phyloP scores from a whole-genome alignment of 1,140 invertebrate species.

The Maniola jurtina region DNA sequence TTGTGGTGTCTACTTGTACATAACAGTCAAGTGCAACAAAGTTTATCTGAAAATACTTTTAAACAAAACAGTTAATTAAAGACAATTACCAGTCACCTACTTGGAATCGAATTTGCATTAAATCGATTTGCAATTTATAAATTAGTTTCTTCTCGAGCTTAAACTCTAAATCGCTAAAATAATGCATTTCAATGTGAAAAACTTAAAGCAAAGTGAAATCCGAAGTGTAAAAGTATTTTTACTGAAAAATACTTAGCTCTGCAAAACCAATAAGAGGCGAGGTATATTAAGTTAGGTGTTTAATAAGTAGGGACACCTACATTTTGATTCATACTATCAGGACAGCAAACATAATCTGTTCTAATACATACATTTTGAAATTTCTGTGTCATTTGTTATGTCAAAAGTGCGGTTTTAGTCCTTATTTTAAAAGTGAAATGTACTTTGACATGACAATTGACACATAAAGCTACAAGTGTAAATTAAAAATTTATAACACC shows the following conservation, averaged over 20 bases:
- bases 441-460: too few species aligned
- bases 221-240: constrained; percentile 6
- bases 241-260: constrained; percentile 4
- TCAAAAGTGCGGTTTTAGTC: too few species aligned
- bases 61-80: too few species aligned
- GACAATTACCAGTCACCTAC: neutral
- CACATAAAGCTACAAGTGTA: too few species aligned
- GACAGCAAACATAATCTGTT: neutral
- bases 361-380: too few species aligned
- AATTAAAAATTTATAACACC: too few species aligned
- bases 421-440: too few species aligned
- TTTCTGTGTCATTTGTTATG: too few species aligned
- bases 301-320: neutral
- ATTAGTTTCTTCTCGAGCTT: neutral
- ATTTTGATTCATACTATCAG: neutral
- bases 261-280: constrained; percentile 6
- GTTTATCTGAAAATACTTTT: too few species aligned
- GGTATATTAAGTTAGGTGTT: constrained; percentile 11
- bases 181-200: constrained; percentile 2
- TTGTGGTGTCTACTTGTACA: too few species aligned
- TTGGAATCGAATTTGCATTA: neutral
- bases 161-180: constrained; percentile 1
- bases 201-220: constrained; percentile 2
- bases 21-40: too few species aligned
- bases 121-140: neutral